Base-by-base conservation (phyloP, 2,797 vertebrate species). In the Semotilus atromaculatus region DNA sequence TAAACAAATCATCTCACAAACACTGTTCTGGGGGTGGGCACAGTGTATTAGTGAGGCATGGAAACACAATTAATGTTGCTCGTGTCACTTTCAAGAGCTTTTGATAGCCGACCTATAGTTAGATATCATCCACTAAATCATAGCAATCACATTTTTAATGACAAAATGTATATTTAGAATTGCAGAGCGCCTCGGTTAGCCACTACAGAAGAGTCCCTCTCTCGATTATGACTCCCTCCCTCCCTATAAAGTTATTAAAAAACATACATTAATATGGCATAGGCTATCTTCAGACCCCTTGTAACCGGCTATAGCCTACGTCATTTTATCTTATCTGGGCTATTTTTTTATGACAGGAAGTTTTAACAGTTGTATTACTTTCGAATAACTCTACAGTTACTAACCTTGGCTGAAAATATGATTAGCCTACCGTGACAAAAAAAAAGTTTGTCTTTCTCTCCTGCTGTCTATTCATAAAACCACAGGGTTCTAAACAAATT, bases 61-160 rank as follows among this genome's bases (percentile, higher is more conserved):
- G 36, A 29, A 43, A 62, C 80, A 45, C 18, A 21, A 60, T 82
- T 60, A 62, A 73, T 48, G 58, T 9, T 48, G 60, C 40, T 79
- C 40, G 31, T 82, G 81, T 74, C 70, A 82, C 55, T n/a, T 82
- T 82, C 55, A n/a, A 74, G 70, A 82, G 70, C 55, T 36, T 74
- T 64, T 74, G 38, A 74, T 48, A n/a, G 55, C 55, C 23, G 55
- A 62, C 51, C 48, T 23, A 36, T 16, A 29, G 64, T 18, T 29
- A 9, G 34, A 73, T 31, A 73, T 48, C 36, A 60, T 31, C 21
- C 16, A 34, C n/a, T 51, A 71, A 60, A 78, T 58, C n/a, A 13
- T 18, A 34, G 5, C 6, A 55, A 66, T 3, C 18, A 19, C 23
- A 45, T 77, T 58, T 68, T 60, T 21, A 48, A 78, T 84, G 55